Conservation (phyloP, 2,113 vertebrate genomes). For the Accipiter virgatus region DNA sequence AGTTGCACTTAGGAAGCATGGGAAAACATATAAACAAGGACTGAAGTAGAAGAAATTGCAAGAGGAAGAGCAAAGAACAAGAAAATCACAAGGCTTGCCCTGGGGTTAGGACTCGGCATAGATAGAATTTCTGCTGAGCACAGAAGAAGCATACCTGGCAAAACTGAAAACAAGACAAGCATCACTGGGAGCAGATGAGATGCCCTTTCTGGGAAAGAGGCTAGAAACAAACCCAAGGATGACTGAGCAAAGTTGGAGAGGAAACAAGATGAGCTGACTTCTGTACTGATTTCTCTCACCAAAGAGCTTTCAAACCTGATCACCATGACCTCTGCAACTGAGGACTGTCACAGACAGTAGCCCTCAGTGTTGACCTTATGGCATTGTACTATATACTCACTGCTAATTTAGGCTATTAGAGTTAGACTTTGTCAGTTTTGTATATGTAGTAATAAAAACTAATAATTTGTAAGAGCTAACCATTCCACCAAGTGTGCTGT, state of each 20-base stretch:
- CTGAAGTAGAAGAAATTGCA: background rate
- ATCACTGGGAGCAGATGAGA: background rate
- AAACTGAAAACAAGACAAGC: background rate
- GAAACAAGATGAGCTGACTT: background rate
- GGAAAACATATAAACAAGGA: background rate
- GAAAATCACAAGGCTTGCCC: background rate
- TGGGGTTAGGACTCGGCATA: background rate
- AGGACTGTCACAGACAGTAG: background rate
- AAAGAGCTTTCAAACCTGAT: background rate
- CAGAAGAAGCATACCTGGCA: background rate
- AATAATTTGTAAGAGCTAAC: background rate
- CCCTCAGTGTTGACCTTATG: background rate
- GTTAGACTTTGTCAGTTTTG: background rate
- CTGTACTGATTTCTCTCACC: background rate
- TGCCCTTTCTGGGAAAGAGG: background rate
- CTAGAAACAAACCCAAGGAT: background rate
- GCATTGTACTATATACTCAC: background rate
- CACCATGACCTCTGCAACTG: background rate
- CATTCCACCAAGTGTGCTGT: fast-evolving
- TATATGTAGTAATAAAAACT: background rate
- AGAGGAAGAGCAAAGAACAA: background rate
- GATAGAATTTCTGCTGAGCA: background rate
- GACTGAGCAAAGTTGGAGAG: background rate
- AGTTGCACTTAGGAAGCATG: background rate
- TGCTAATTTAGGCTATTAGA: background rate